These are phyloP conservation scores for Heteromurus nitidus DNA, from an alignment of 2,888 invertebrate species.

Conservation along the genomic window DNA sequence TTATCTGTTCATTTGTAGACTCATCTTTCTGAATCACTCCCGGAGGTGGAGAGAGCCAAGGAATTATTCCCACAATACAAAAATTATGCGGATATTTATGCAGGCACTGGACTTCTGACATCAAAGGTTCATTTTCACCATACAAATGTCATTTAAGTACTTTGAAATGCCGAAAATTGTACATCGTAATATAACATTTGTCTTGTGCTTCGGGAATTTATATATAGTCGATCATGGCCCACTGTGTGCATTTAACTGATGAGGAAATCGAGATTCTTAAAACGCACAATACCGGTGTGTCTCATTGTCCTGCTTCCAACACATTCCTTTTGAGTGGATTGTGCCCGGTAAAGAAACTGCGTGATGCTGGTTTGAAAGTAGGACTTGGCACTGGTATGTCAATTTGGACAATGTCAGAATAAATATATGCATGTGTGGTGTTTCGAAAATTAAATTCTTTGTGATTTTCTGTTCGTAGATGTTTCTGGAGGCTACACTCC, in stretches of 20 bases:
- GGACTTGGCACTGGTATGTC: conserved; percentile 89
- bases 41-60: conserved; percentile 83
- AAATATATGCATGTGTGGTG: no score
- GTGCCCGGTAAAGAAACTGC: conserved; percentile 84
- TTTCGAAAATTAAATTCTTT: neutral
- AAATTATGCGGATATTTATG: conserved; percentile 86
- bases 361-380: conserved; percentile 82
- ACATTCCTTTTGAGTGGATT: conserved; percentile 87
- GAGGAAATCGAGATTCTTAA: conserved; percentile 82
- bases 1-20: conserved; percentile 78
- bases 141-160: no score
- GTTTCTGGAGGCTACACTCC: conserved; percentile 88
- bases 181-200: neutral
- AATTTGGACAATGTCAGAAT: neutral
- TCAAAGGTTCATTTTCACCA: conserved; percentile 82
- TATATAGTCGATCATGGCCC: conserved; percentile 86
- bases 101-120: conserved; percentile 83
- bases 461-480: conserved; percentile 78
- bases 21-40: conserved; percentile 88
- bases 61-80: conserved; percentile 78
- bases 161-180: neutral
- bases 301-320: conserved; percentile 93
- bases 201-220: neutral
- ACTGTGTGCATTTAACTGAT: conserved; percentile 85
- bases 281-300: conserved; percentile 81